Conservation (phyloP, 2,113 vertebrate genomes). For the Dromiciops gliroides region DNA sequence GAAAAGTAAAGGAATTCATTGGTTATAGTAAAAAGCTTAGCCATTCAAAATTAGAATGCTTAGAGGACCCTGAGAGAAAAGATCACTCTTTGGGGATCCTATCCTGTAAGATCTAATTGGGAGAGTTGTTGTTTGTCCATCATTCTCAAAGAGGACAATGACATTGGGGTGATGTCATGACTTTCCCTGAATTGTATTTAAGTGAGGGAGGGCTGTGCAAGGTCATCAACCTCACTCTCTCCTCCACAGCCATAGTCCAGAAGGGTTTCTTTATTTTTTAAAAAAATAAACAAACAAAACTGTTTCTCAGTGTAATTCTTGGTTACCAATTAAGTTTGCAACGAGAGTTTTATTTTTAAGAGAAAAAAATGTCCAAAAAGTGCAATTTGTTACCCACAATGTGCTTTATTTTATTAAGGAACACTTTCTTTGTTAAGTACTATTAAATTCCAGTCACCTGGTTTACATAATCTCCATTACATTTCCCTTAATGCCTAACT, state of each 20-base stretch:
- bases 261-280: no score
- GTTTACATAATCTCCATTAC: not conserved
- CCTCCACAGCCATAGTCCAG: no score
- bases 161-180: no score
- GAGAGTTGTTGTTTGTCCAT: no score
- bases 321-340: not conserved
- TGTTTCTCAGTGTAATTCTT: not conserved
- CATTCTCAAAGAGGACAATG: no score
- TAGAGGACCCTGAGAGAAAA: no score
- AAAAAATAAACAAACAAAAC: not conserved
- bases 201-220: no score
- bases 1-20: not conserved
- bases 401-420: not conserved
- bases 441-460: not conserved
- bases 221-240: no score
- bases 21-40: not conserved
- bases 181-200: no score
- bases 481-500: not conserved
- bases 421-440: not conserved
- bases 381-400: not conserved
- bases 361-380: not conserved
- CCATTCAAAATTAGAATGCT: not conserved
- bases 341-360: not conserved
- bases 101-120: not conserved
- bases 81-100: no score